A percentile compares a stretch with the other conserved stretches of the same genome.
These are phyloP conservation scores for Lagopus leucura DNA, from an alignment of 2,113 vertebrate genomes.

Conservation along the genomic window DNA sequence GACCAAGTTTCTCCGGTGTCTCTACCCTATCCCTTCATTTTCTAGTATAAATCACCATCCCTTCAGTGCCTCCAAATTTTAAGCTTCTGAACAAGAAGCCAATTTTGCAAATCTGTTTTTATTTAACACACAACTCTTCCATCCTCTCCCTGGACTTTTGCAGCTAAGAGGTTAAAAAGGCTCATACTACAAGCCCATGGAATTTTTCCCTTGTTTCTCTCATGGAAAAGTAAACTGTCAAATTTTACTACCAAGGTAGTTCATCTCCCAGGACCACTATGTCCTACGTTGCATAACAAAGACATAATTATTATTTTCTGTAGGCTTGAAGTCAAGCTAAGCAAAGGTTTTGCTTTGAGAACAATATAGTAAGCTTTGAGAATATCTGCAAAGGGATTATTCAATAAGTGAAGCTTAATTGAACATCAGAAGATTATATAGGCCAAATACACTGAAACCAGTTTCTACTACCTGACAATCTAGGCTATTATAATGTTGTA, in stretches of 20 bases:
- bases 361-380: not conserved
- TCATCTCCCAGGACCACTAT: not conserved
- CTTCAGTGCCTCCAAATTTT: not conserved
- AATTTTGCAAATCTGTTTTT: not conserved
- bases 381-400: not conserved
- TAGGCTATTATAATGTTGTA: not conserved
- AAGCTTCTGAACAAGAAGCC: not conserved
- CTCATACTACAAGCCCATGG: not conserved
- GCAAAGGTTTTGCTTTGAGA: not conserved
- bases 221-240: not conserved
- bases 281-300: not conserved
- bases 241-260: not conserved
- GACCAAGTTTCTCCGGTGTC: not conserved
- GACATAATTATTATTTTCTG: not conserved
- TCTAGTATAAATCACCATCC: not conserved
- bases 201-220: not conserved
- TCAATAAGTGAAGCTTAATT: not conserved
- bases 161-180: not conserved
- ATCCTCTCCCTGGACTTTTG: not conserved
- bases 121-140: not conserved
- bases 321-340: not conserved
- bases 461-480: not conserved
- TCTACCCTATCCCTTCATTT: not conserved
- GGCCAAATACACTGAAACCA: not conserved
- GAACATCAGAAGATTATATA: not conserved